Base-by-base conservation (phyloP, 2,888 invertebrate species). In the Drosophila paracracens region DNA sequence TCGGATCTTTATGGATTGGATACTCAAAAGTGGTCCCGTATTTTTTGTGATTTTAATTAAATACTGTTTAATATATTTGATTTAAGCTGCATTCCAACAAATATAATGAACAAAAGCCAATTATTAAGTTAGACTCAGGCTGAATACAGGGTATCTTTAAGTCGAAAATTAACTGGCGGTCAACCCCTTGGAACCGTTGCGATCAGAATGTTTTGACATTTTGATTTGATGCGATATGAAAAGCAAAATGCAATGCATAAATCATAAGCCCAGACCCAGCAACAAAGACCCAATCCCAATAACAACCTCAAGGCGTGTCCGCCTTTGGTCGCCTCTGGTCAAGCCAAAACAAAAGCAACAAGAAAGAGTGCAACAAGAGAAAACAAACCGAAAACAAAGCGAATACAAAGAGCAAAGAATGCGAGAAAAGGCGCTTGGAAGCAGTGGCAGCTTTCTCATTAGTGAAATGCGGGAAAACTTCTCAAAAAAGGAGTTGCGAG, bases 201-300 rank as follows among this genome's bases (percentile, higher is more conserved):
- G 13, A 57, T 51, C 63, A 46, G 58, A 57, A 71, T 88, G 83
- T 83, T 88, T 63, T 88, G 83, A 88, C 83, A 86, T 38, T 71
- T 59, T 60, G 77, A 71, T 81, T 67, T 76, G 66, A 78, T 65
- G 64, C 59, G 58, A 81, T 70, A 76, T 70, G 81, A 61, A 80
- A 70, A 53, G 52, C 38, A 76, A 70, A 54, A 38, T 56, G 58
- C 38, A 58, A 58, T 29, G 36, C 70, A 76, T 81, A 59, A 68
- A 76, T 70, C 81, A 80, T 64, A 75, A 70, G 33, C 10, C 33
- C 35, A 2, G 25, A 27, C 4, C 11, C 8, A 6, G 35, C 5
- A 38, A n/a, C n/a, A 40, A n/a, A 18, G n/a, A n/a, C 38, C 2
- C 29, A 51, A 29, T 21, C 46, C 46, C 46, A 25, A 8, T 25